Percentiles rank a stretch among this genome's conserved stretches.
Conservation (phyloP, 2,888 invertebrate species). For the Resseliella maxima region DNA sequence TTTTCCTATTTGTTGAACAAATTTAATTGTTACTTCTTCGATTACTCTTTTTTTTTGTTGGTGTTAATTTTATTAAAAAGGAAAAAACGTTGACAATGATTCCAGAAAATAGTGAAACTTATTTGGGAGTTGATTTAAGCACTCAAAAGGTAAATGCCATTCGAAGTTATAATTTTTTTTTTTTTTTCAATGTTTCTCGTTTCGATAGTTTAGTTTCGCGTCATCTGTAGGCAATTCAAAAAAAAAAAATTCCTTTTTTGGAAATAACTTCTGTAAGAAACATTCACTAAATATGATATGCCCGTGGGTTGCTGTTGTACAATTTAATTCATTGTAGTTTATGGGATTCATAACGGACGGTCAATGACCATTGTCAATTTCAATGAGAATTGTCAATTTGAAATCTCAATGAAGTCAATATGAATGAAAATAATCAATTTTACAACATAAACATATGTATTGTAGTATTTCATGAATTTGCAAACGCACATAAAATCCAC, state of each 20-base stretch:
- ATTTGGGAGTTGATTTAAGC: conserved; percentile 87
- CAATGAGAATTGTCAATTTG: too few relatives aligned
- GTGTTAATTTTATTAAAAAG: not conserved
- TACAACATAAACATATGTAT: too few relatives aligned
- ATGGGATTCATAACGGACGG: too few relatives aligned
- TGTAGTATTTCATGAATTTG: too few relatives aligned
- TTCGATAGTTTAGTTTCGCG: not conserved
- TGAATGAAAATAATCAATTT: too few relatives aligned
- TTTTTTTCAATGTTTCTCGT: not conserved
- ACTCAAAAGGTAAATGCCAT: conserved; percentile 80
- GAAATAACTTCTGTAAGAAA: not conserved
- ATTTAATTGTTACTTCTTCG: not conserved
- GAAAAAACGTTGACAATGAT: conserved; percentile 59
- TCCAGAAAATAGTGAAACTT: conserved; percentile 68
- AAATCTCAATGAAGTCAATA: too few relatives aligned
- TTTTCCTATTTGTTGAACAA: not conserved
- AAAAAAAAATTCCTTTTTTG: not conserved
- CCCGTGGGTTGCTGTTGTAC: too few relatives aligned
- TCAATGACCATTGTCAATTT: too few relatives aligned
- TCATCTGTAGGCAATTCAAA: too few relatives aligned
- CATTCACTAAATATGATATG: too few relatives aligned
- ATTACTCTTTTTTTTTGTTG: not conserved
- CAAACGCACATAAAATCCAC: not conserved
- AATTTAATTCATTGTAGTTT: too few relatives aligned
- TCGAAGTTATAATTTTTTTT: not conserved